Percentiles rank a stretch among this genome's conserved stretches.
phyloP scores from a whole-genome alignment of 2,888 invertebrate species.

The Ferdinandea cuprea region DNA sequence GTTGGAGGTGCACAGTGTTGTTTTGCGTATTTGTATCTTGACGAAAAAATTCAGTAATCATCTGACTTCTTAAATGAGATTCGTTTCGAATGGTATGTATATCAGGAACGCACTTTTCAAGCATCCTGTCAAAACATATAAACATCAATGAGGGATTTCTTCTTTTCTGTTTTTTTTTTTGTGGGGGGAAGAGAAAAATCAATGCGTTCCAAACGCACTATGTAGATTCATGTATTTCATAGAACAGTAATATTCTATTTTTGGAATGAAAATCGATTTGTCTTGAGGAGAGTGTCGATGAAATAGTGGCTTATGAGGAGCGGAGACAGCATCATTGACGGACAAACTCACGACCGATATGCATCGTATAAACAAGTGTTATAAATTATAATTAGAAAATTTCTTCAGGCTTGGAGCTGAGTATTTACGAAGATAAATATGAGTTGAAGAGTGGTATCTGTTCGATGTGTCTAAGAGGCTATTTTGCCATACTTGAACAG shows the following conservation, averaged over 20 bases:
- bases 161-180: neutral
- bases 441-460: slow-evolving; percentile 24
- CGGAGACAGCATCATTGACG: slow-evolving; percentile 77
- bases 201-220: slow-evolving; percentile 19
- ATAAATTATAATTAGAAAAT: slow-evolving; percentile 68
- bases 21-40: slow-evolving; percentile 42
- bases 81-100: slow-evolving; percentile 46
- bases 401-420: neutral
- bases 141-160: slow-evolving; percentile 76
- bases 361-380: slow-evolving; percentile 70
- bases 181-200: slow-evolving; percentile 17
- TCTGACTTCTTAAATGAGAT: slow-evolving; percentile 69
- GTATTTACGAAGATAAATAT: slow-evolving; percentile 40
- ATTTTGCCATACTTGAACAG: slow-evolving; percentile 5
- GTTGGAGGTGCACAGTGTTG: slow-evolving; percentile 1
- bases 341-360: slow-evolving; percentile 78
- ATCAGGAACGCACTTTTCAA: slow-evolving; percentile 66
- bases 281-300: slow-evolving; percentile 71
- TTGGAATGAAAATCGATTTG: slow-evolving; percentile 68
- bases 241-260: slow-evolving; percentile 50
- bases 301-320: slow-evolving; percentile 70
- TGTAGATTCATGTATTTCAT: neutral
- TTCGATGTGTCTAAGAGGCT: neutral
- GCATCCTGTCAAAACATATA: slow-evolving; percentile 82
- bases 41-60: slow-evolving; percentile 64